phyloP scores from a whole-genome alignment of 2,888 invertebrate genomes.

The Muschampia plurimacula region DNA sequence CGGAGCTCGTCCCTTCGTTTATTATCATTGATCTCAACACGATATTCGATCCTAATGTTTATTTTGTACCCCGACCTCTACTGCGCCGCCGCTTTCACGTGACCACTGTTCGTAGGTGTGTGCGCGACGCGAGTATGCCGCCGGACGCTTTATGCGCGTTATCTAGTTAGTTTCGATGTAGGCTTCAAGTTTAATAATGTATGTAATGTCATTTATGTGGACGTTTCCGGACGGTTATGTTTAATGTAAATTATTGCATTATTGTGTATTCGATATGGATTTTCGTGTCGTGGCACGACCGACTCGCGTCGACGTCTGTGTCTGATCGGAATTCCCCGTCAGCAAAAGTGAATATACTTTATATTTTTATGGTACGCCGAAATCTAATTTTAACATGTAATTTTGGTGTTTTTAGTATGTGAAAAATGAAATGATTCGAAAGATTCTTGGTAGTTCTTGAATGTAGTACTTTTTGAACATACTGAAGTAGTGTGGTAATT shows the following conservation, averaged over 20 bases:
- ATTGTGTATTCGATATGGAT: constrained; percentile 67
- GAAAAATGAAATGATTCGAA: constrained; percentile 55
- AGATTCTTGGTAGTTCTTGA: constrained; percentile 52
- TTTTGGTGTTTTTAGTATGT: constrained; percentile 68
- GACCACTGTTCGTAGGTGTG: constrained; percentile 66
- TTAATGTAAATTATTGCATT: constrained; percentile 81
- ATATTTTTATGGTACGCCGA: constrained; percentile 20
- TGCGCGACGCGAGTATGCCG: constrained; percentile 63
- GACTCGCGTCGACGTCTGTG: constrained; percentile 10
- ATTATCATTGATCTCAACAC: constrained; percentile 83
- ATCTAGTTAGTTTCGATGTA: constrained; percentile 73
- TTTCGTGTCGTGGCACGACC: constrained; percentile 49
- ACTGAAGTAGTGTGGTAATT: constrained; percentile 76
- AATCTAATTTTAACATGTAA: constrained; percentile 34
- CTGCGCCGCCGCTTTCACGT: constrained; percentile 66
- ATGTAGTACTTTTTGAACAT: constrained; percentile 76
- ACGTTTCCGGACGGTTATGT: constrained; percentile 73
- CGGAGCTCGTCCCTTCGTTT: constrained; percentile 56
- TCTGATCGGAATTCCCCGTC: neutral
- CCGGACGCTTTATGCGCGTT: constrained; percentile 83
- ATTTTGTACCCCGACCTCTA: constrained; percentile 70
- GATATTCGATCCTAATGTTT: constrained; percentile 81
- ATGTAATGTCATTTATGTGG: constrained; percentile 73
- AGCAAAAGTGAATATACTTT: constrained; percentile 40
- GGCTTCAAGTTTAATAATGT: constrained; percentile 62